Evolutionary conservation across 2,113 vertebrate genomes (phyloP).

Genomic region (Cephalophus harveyi): DNA sequence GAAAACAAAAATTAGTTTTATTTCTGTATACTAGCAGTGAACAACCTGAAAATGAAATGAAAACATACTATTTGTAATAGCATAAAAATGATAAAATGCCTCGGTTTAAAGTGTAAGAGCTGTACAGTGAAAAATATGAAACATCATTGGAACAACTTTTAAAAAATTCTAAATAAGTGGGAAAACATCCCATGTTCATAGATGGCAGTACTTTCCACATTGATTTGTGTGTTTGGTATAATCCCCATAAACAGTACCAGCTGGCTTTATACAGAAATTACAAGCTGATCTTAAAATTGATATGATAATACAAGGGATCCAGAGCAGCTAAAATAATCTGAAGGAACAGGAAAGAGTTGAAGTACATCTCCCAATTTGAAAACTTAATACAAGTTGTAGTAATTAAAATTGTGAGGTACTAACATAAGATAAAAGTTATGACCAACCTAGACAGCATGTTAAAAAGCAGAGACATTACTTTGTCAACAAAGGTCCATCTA

Average conservation of each 20-base stretch:
- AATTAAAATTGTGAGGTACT: conserved; percentile 10
- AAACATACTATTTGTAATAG: not conserved
- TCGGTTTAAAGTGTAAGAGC: not conserved
- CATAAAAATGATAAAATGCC: not conserved
- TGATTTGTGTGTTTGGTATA: not conserved
- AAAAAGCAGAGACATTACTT: not conserved
- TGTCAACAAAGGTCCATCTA: not conserved
- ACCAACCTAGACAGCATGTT: not conserved
- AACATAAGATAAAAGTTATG: not conserved
- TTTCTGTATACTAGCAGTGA: not conserved
- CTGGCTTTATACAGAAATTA: not conserved
- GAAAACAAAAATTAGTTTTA: not conserved
- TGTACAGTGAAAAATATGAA: not conserved
- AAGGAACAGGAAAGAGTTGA: not conserved
- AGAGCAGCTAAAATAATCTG: not conserved
- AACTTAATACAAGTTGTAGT: not conserved
- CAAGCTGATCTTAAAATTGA: not conserved
- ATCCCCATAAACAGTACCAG: not conserved
- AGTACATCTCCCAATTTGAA: not conserved
- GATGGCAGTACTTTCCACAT: not conserved
- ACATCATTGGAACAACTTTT: not conserved
- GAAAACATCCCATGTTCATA: not conserved
- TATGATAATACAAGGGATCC: not conserved
- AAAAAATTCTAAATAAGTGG: not conserved
- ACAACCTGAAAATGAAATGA: conserved; percentile 1